Evolutionary conservation across 2,888 invertebrate species (phyloP), one percentile per base, ranked within the genome.

Genomic region (Teinopalpus imperialis): DNA sequence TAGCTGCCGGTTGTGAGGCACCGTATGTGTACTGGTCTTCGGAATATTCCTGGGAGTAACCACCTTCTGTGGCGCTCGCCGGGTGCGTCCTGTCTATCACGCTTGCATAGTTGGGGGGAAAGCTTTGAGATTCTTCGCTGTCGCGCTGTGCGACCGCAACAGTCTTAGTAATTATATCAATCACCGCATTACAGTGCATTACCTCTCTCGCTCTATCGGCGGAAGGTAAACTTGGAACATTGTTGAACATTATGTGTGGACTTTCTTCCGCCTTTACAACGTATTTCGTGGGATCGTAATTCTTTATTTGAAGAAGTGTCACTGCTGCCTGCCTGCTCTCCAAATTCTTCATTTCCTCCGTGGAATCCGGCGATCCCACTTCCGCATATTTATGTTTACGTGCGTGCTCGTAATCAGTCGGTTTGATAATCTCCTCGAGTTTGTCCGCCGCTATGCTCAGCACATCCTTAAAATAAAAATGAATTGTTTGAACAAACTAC

Each of bases 191-290:
- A 58, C 89, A 87, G 64, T 89, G 89, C 82, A 89, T 81, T 58
- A 83, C 88, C 66, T 89, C 89, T 56, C 81, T 73, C 59, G 90
- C 86, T 63, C 89, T 74, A 62, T 91, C 91, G 29, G 90, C 78
- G 48, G 90, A 89, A 61, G 90, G 90, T 58, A 90, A 80, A 62
- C 90, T 86, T 59, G 90, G 90, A 54, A 90, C 90, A 57, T 86
- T 90, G 69, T 91, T 91, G 69, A 90, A 91, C 70, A 87, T 87
- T 59, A 91, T 90, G 62, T 90, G 91, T 29, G 90, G 90, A 46
- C 80, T 83, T 50, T 85, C 82, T 61, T 87, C 86, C 48, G 69
- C 58, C 67, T 87, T 85, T 47, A 81, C 70, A 16, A 68, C 71
- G 65, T 87, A 89, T 66, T 89, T 89, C 54, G 67, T 76, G 32